Base-by-base conservation (phyloP, 2,113 vertebrate genomes). In the Vicugna pacos region DNA sequence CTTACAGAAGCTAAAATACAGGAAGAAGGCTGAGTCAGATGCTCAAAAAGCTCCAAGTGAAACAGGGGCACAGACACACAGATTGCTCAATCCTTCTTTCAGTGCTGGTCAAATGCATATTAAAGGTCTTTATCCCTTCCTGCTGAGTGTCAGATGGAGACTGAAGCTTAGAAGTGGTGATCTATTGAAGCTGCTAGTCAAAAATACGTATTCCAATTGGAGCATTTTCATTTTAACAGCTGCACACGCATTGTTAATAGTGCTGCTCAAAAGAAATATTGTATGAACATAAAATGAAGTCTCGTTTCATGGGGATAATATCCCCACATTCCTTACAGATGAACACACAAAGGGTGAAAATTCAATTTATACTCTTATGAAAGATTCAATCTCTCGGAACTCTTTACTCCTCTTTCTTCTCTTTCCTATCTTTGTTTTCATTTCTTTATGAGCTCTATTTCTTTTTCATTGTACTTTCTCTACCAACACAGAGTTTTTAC, bases 391-490 rank as follows among this genome's bases (percentile, higher is more conserved):
- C 42, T 85, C 42, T 90, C 22, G 72, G 50, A 52, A 81, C 35
- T 75, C 19, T 79, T 81, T 89, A 56, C 17, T 73, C 82, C 22
- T 81, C 17, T 97, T 65, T 87, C 19, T 76, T 65, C 60, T 58
- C 30, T 87, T 19, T 92, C 24, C 83, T 95, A 28, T 38, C 67
- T 92, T 92, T 46, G 56, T 62, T 92, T 89, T 92, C 13, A 91
- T 73, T 94, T 84, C 60, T 93, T 82, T 73, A 96, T 73, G 48
- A 93, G 32, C 62, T 94, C 56, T 80, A 65, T 42, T 96, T 97
- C 35, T 91, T 88, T 89, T 76, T 88, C 32, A 89, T 48, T 82
- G 13, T 15, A 93, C 22, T 64, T 94, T 77, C 50, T 84, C n/a
- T 2, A 75, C 5, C 83, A 83, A 62, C 30, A 89, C 3, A 79